Evolutionary conservation across 2,113 vertebrate species (phyloP).

Genomic region (Cynocephalus volans): DNA sequence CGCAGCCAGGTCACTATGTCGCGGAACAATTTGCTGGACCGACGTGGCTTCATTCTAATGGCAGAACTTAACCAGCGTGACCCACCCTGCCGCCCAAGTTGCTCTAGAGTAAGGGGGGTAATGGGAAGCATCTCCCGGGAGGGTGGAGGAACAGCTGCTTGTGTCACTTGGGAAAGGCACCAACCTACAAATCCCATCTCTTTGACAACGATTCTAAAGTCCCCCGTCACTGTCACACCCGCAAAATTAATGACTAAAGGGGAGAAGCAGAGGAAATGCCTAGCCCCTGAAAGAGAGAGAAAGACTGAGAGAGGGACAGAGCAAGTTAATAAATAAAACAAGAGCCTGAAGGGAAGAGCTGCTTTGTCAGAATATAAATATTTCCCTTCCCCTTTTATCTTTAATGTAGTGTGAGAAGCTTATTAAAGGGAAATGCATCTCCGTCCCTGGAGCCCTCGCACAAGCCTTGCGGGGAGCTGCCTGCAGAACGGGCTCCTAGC

Average conservation of each 20-base stretch:
- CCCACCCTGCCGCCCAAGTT: constrained; percentile 41
- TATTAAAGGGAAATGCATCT: constrained; percentile 90
- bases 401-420: constrained; percentile 91
- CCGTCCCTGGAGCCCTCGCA: constrained; percentile 88
- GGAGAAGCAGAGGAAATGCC: constrained; percentile 79
- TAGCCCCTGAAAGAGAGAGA: constrained; percentile 76
- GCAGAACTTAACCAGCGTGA: constrained; percentile 6
- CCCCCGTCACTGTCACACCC: constrained; percentile 83
- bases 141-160: constrained; percentile 63
- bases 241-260: constrained; percentile 81
- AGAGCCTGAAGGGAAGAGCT: constrained; percentile 90
- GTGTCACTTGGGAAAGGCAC: constrained; percentile 84
- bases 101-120: constrained; percentile 28
- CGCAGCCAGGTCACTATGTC: constrained; percentile 36
- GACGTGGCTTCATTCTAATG: constrained; percentile 62
- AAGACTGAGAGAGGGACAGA: constrained; percentile 85
- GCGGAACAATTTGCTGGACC: neutral
- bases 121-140: neutral
- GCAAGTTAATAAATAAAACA: constrained; percentile 93
- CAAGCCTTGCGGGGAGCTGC: constrained; percentile 81
- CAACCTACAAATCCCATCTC: constrained; percentile 76
- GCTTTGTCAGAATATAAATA: constrained; percentile 94
- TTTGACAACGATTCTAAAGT: constrained; percentile 79
- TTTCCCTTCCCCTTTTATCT: constrained; percentile 92
- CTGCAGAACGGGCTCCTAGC: constrained; percentile 75